Base-by-base conservation (phyloP, 2,113 vertebrate species). In the Himantopus leucocephalus region DNA sequence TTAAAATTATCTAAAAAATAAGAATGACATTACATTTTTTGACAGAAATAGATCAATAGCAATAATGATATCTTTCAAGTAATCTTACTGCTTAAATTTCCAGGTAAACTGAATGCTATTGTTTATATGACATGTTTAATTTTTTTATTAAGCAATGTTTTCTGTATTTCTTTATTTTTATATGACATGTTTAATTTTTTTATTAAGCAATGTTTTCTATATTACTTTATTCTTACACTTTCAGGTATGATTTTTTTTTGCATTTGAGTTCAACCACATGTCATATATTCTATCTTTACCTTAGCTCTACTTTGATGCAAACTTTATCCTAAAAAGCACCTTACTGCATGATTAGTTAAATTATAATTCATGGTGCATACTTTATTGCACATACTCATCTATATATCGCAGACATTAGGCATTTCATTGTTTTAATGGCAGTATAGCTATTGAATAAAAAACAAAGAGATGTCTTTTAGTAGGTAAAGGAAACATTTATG, bases 401-500 rank as follows among this genome's bases (percentile, higher is more conserved):
- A 93, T 77, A 55, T 32, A 53, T 89, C 15, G 27, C 32, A 92
- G 41, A 76, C 94, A 96, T 67, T 86, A 74, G 52, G 34, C 30
- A 59, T 94, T 84, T 84, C 72, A 84, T 88, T 95, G 88, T 88
- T 96, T 92, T 94, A 95, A 94, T 94, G 37, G 34, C 29, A 90
- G 58, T 11, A 58, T 39, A 93, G 47, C 59, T 77, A 84, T 45
- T 94, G 75, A 95, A 89, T 74, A 73, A 94, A 97, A 94, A 94
- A 78, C 26, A 94, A 85, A 81, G 52, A 52, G 14, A 66, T 88
- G 43, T 88, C 56, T 79, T 93, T 79, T 58, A 88, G 64, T 85
- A 91, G 90, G 83, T 91, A 92, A 90, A 90, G 64, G 55, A 96
- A 97, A 96, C 92, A 96, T 96, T 96, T 96, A 95, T 77, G 71